Percentiles rank a stretch among this genome's conserved stretches.
phyloP scores from a whole-genome alignment of 2,113 vertebrate species.

The Lontra canadensis region DNA sequence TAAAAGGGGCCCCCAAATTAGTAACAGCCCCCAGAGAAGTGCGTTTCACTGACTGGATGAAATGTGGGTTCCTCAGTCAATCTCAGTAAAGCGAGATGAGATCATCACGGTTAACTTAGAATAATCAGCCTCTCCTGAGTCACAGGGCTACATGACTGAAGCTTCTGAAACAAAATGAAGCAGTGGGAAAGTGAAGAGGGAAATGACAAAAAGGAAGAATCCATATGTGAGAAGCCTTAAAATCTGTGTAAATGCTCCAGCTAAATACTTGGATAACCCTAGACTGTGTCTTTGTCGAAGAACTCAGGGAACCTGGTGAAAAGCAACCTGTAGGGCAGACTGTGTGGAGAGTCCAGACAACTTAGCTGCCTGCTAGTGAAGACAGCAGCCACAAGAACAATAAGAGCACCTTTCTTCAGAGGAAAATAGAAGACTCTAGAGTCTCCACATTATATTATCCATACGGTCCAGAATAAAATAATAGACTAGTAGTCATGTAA shows the following conservation, averaged over 20 bases:
- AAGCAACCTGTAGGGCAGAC: not conserved
- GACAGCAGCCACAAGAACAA: not conserved
- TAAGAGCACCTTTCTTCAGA: not conserved
- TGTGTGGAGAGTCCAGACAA: not conserved
- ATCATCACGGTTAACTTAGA: not conserved
- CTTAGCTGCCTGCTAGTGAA: not conserved
- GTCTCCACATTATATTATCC: not conserved
- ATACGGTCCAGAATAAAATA: not conserved
- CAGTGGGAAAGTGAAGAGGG: not conserved
- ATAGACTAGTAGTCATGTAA: not conserved
- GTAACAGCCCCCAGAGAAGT: not conserved
- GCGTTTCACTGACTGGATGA: not conserved
- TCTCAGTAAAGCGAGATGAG: not conserved
- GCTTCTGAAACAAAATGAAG: not conserved
- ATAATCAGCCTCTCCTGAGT: not conserved
- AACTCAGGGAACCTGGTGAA: not conserved
- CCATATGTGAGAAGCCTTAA: not conserved
- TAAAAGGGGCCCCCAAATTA: not conserved
- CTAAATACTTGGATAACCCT: not conserved
- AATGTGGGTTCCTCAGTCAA: not conserved
- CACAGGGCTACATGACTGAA: not conserved
- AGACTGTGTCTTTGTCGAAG: not conserved
- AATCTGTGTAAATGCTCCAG: not conserved
- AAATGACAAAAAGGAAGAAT: not conserved
- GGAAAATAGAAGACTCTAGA: not conserved